Base-by-base conservation (phyloP, 2,113 vertebrate species). In the Sorex fumeus region DNA sequence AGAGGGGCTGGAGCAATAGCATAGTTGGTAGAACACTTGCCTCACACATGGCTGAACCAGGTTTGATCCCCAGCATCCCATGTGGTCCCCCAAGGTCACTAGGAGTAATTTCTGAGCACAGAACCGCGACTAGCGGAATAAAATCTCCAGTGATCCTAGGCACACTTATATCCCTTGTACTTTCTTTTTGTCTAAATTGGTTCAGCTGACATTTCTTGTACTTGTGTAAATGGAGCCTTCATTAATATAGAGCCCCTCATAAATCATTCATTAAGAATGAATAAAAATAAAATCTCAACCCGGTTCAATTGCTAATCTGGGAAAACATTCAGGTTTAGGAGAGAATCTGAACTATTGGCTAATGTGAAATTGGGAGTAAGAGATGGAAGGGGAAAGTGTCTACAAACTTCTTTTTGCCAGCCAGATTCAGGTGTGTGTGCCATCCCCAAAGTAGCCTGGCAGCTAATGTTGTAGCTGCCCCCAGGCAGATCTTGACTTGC, bases 391-490 rank as follows among this genome's bases (percentile, higher is more conserved):
- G 9, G 32, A 62, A 80, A 66, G 28, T 6, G 0, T 64, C 78
- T 9, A 3, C 5, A 12, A 11, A 0, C 6, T 8, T 57, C 23
- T 7, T 8, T 13, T 12, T 0, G 1, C 18, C 57, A 60, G 23
- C 36, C 27, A 74, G n/a, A 87, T 5, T 9, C 36, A 4, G 28
- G 27, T 6, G 23, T 45, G 10, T 1, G n/a, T 0, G 0, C 28
- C 67, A 40, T 5, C 11, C 8, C 8, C 18, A 86, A 32, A n/a
- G 36, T 25, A 32, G 10, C 53, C 3, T 1, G 9, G 43, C 43
- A 3, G 25, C 28, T 64, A 4, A 32, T 0, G 0, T 30, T 28
- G 13, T 23, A 45, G 0, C 3, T 10, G 3, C n/a, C 19, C 25
- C 23, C 6, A 12, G 75, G 79, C 72, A 83, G 47, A 78, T n/a